Evolutionary conservation across 2,888 invertebrate genomes (phyloP).

Genomic region (Ariolimax columbianus): DNA sequence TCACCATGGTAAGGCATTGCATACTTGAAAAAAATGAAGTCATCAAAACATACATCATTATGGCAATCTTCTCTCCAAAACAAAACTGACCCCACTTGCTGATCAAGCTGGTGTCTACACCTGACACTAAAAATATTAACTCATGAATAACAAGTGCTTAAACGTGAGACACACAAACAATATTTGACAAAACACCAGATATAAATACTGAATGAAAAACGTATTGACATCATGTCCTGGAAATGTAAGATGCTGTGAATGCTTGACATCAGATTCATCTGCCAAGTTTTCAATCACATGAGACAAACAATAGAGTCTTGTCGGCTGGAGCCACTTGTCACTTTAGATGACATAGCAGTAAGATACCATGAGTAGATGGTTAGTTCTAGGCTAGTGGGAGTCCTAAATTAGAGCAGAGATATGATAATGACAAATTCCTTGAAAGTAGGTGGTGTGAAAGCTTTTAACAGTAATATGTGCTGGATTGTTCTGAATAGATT

Average conservation of each 20-base stretch:
- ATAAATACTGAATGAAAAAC: neutral
- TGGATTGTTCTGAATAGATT: too few relatives aligned
- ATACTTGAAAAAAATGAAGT: neutral
- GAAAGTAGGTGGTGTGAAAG: too few relatives aligned
- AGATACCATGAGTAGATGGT: too few relatives aligned
- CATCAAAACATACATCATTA: neutral
- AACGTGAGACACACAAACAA: neutral
- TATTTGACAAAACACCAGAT: neutral
- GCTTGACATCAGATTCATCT: too few relatives aligned
- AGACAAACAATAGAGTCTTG: too few relatives aligned
- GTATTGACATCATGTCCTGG: neutral
- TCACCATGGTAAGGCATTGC: neutral
- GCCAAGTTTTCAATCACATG: too few relatives aligned
- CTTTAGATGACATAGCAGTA: too few relatives aligned
- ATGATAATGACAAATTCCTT: too few relatives aligned
- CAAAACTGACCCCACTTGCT: neutral
- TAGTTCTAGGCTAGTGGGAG: too few relatives aligned
- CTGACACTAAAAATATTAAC: neutral
- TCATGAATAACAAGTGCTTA: neutral
- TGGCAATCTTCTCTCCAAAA: neutral
- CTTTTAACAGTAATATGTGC: too few relatives aligned
- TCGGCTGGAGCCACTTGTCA: too few relatives aligned
- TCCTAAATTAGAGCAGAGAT: too few relatives aligned
- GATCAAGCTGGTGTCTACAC: neutral
- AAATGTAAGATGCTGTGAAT: neutral